Evolutionary conservation across 30 jellyfish, hydroid and myxozoan species (phyloP), one percentile per base, ranked within the genome.

Genomic region (Hydra vulgaris): DNA sequence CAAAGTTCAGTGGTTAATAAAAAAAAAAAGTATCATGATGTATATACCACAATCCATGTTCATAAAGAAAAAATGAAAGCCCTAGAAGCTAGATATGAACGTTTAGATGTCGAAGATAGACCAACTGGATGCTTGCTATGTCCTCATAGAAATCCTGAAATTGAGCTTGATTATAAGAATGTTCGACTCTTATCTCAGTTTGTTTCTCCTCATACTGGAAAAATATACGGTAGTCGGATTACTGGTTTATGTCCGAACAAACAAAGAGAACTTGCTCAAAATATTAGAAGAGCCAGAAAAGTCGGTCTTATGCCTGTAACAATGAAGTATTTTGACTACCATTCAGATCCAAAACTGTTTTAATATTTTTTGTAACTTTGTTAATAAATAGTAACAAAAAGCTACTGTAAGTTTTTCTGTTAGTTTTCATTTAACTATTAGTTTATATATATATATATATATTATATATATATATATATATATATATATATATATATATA

Each of bases 121-220:
- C 95, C 97, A 53, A 86, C 95, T 18, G 97, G 97, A 15, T 90
- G 97, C 78, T 73, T 90, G 71, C 61, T 90, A 82, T 90, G 97
- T 74, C 97, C 97, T 61, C 94, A 86, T 88, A 81, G 91, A 53
- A 72, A 72, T 74, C 66, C 87, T 0, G 94, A 85, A 72, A 71
- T 90, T 18, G 80, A 82, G 72, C 74, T 90, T 23, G 97, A 90
- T 74, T 79, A 85, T 67, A 90, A 90, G 95, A 90, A 90, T 83
- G 95, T 86, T 7, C 82, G 97, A 21, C 83, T 90, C 15, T 70
- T 90, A 66, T 90, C 97, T 54, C 97, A 90, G 61, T 90, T 90
- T 72, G 75, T 90, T 21, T 90, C 97, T n/a, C 97, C 97, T 19
- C 95, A 90, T 72, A 90, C 97, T 22, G 97, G 97, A 21, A 82